A percentile compares a stretch with the other conserved stretches of the same genome.
Conservation (phyloP, 2,888 invertebrate genomes). For the Stomorhina lunata region DNA sequence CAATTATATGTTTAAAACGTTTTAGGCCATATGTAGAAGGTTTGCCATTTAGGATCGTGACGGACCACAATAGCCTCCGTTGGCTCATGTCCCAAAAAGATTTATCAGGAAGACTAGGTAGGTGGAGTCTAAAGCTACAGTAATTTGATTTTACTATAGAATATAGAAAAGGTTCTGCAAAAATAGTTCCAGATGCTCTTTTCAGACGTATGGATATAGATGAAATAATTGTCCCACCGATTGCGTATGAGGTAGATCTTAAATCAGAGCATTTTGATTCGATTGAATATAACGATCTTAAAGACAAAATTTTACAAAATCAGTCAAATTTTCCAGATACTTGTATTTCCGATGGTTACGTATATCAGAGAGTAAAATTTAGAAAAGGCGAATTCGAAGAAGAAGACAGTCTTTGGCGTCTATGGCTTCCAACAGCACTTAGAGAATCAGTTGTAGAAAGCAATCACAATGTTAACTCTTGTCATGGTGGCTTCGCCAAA, state of each 20-base stretch:
- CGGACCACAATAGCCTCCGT: conserved; percentile 1
- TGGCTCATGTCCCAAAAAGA: conserved; percentile 29
- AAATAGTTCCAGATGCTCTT: conserved; percentile 10
- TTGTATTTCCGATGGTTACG: not conserved
- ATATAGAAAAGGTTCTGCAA: conserved; percentile 9
- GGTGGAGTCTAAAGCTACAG: conserved; percentile 16
- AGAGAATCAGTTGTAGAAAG: not conserved
- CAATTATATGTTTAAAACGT: conserved; percentile 38
- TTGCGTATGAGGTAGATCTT: not conserved
- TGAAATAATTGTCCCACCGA: not conserved
- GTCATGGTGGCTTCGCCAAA: conserved; percentile 24
- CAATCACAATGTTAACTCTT: not conserved
- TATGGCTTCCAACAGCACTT: not conserved
- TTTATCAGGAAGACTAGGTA: conserved; percentile 3
- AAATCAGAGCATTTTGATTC: not conserved
- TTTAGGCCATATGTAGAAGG: conserved; percentile 49
- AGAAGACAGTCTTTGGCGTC: no score
- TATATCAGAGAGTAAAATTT: conserved; percentile 36
- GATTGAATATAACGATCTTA: not conserved
- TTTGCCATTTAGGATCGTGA: not conserved
- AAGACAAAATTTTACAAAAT: not conserved
- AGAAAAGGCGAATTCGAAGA: not conserved
- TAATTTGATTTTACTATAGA: conserved; percentile 5
- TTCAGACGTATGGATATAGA: conserved; percentile 13
- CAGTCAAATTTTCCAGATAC: conserved; percentile 14